phyloP scores from a whole-genome alignment of 2,888 invertebrate species.

The Apantesis nais region DNA sequence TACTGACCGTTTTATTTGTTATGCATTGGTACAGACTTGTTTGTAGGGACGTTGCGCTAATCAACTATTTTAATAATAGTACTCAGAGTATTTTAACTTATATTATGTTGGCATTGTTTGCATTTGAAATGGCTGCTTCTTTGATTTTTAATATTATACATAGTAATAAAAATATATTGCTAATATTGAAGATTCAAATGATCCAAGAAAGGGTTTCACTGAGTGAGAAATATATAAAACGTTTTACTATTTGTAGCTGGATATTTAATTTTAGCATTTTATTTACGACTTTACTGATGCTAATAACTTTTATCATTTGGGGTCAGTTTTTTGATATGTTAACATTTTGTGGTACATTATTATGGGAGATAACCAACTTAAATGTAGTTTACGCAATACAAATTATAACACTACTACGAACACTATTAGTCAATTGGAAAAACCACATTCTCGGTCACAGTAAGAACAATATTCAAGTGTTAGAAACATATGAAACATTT shows the following conservation, averaged over 20 bases:
- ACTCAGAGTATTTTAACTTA: background rate
- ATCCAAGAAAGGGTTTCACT: background rate
- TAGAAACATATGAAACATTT: background rate
- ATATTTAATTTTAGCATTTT: conserved; percentile 5
- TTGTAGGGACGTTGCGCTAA: background rate
- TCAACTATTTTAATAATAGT: background rate
- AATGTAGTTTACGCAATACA: conserved; percentile 9
- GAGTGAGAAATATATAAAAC: background rate
- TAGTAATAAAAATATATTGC: conserved; percentile 5
- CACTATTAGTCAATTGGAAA: conserved; percentile 12
- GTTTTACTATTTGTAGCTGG: conserved; percentile 17
- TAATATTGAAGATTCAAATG: conserved; percentile 11
- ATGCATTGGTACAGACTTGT: background rate
- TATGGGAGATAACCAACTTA: background rate
- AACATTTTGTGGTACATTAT: background rate
- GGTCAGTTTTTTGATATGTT: conserved; percentile 2
- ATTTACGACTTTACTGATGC: background rate
- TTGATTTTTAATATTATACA: conserved; percentile 10
- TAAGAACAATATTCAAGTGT: background rate
- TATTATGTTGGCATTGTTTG: background rate
- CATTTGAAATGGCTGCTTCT: background rate
- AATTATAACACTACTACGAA: conserved; percentile 20
- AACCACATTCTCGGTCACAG: background rate
- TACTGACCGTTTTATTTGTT: background rate
- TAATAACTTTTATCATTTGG: background rate